Evolutionary conservation across 2,888 invertebrate genomes (phyloP).

Genomic region (Pandemis cinnamomeana): DNA sequence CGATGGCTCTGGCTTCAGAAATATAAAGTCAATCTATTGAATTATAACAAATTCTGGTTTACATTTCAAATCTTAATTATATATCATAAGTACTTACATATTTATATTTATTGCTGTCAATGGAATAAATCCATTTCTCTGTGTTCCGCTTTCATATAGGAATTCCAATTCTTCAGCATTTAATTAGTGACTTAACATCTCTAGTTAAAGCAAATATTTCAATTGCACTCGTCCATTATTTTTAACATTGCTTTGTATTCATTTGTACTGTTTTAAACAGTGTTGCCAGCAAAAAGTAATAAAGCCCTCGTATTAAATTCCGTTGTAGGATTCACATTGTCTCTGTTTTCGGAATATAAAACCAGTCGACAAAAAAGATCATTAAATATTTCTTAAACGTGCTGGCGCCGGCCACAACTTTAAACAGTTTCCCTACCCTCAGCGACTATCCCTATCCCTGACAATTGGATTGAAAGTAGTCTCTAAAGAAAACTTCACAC

Average conservation of each 20-base stretch:
- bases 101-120: too few relatives aligned
- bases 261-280: not conserved
- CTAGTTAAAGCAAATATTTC: not conserved
- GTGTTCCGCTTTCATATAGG: not conserved
- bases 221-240: not conserved
- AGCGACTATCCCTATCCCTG: slow-evolving; percentile 6
- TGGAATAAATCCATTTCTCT: not conserved
- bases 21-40: not conserved
- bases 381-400: not conserved
- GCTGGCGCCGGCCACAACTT: not conserved
- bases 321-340: not conserved
- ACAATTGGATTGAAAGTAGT: slow-evolving; percentile 39
- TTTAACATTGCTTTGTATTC: not conserved
- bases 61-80: too few relatives aligned
- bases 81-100: too few relatives aligned
- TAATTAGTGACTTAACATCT: not conserved
- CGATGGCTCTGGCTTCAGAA: not conserved
- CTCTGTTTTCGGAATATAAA: not conserved
- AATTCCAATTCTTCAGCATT: not conserved
- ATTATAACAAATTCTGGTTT: too few relatives aligned
- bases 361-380: not conserved
- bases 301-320: not conserved
- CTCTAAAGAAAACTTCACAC: slow-evolving; percentile 43
- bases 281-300: not conserved
- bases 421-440: slow-evolving; percentile 22